Percentiles rank a stretch among this genome's conserved stretches.
Evolutionary conservation across 23 tunicate species (phyloP).

Genomic region (Styela clava): DNA sequence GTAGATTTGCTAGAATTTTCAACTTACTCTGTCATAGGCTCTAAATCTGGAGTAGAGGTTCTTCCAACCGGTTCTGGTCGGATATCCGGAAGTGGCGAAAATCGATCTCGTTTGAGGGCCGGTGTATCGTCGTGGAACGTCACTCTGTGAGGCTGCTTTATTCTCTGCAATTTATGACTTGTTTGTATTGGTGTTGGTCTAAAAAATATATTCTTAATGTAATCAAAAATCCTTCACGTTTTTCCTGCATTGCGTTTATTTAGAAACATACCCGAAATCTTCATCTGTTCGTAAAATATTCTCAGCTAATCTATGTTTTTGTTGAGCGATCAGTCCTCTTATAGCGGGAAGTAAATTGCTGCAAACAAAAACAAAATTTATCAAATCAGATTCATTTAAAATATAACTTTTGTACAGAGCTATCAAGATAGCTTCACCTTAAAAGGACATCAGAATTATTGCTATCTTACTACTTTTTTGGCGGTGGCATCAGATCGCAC

Average conservation of each 20-base stretch:
- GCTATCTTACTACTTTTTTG: too few relatives aligned
- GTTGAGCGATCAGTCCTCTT: constrained; percentile 1
- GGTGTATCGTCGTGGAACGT: constrained; percentile 10
- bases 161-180: neutral
- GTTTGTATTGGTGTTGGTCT: constrained; percentile 5
- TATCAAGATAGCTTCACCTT: too few relatives aligned
- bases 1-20: too few relatives aligned
- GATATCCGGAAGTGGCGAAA: constrained; percentile 15
- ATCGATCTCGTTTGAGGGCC: neutral
- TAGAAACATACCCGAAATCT: constrained; percentile 20
- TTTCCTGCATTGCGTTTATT: neutral
- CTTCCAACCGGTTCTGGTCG: constrained; percentile 20
- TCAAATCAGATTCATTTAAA: too few relatives aligned
- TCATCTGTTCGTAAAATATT: constrained; percentile 20
- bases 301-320: constrained; percentile 11
- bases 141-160: constrained; percentile 5
- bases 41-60: constrained; percentile 4
- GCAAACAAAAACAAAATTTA: neutral
- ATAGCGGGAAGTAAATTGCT: neutral
- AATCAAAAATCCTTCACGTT: neutral
- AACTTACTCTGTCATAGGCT: constrained; percentile 1
- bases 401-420: too few relatives aligned
- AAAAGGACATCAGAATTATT: too few relatives aligned
- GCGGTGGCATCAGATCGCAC: too few relatives aligned
- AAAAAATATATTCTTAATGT: neutral